phyloP scores from a whole-genome alignment of 2,113 vertebrate species.

The Crotalus horridus region DNA sequence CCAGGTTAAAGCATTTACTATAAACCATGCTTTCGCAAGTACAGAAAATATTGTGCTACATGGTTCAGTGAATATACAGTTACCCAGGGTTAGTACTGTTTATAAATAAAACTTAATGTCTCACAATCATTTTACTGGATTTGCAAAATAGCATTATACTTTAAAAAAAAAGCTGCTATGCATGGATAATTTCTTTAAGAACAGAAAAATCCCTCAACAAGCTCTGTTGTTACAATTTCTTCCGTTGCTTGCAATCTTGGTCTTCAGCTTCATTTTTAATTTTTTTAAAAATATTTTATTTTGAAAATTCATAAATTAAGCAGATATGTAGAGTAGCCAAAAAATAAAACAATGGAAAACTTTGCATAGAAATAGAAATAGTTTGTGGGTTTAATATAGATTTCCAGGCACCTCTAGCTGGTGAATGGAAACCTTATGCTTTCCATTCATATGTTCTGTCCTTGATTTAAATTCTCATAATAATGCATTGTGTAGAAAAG shows the following conservation, averaged over 20 bases:
- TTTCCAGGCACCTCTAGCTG: neutral
- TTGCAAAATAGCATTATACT: neutral
- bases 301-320: neutral
- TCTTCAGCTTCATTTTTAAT: neutral
- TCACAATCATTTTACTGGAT: neutral
- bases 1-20: neutral
- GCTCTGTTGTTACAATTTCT: neutral
- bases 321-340: neutral
- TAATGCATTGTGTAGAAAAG: neutral
- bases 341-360: neutral
- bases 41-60: slow-evolving; percentile 2
- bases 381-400: neutral
- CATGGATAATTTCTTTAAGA: neutral
- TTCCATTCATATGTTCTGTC: neutral
- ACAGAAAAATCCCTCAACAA: neutral
- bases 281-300: neutral
- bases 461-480: neutral
- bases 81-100: neutral
- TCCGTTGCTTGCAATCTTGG: neutral
- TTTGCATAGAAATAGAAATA: neutral
- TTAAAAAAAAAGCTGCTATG: neutral
- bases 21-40: neutral
- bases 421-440: neutral
- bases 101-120: neutral
- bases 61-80: neutral